These are phyloP conservation scores for Epizoanthus rinbou DNA, from an alignment of 92 coral and sea anemone genomes.

Conservation along the genomic window DNA sequence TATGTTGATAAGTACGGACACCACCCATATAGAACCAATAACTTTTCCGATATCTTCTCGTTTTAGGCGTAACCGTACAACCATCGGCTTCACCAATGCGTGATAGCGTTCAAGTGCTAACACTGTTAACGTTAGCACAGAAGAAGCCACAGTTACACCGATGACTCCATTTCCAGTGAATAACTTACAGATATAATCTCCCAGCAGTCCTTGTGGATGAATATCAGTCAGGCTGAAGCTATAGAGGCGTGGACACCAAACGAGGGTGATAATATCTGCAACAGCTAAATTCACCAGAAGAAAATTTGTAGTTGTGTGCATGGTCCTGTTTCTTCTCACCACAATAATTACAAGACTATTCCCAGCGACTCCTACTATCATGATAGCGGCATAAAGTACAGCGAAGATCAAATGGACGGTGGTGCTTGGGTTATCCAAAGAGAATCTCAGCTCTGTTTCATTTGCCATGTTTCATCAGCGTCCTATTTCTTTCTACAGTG, in stretches of 20 bases:
- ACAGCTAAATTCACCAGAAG: slow-evolving; percentile 29
- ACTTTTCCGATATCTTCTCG: slow-evolving; percentile 55
- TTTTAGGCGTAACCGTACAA: slow-evolving; percentile 32
- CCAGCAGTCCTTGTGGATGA: slow-evolving; percentile 66
- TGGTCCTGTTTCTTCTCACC: slow-evolving; percentile 13
- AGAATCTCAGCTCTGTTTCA: background rate
- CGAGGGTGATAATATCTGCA: background rate
- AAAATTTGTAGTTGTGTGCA: slow-evolving; percentile 30
- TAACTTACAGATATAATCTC: slow-evolving; percentile 72
- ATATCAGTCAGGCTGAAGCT: slow-evolving; percentile 53
- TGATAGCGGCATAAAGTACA: slow-evolving; percentile 6
- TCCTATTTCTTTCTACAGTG: too few species aligned
- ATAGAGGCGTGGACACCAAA: slow-evolving; percentile 46
- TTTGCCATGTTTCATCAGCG: background rate
- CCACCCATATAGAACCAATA: slow-evolving; percentile 52
- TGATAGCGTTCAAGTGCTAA: slow-evolving; percentile 76
- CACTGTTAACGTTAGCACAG: slow-evolving; percentile 62
- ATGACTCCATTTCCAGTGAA: slow-evolving; percentile 80
- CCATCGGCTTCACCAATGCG: slow-evolving; percentile 73
- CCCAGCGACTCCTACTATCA: background rate
- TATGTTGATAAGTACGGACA: slow-evolving; percentile 44
- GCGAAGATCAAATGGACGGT: slow-evolving; percentile 8
- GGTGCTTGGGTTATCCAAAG: background rate
- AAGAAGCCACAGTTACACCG: slow-evolving; percentile 62
- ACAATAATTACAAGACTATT: slow-evolving; percentile 18